Conservation (phyloP, 2,888 invertebrate species). For the Osmoderma eremita region DNA sequence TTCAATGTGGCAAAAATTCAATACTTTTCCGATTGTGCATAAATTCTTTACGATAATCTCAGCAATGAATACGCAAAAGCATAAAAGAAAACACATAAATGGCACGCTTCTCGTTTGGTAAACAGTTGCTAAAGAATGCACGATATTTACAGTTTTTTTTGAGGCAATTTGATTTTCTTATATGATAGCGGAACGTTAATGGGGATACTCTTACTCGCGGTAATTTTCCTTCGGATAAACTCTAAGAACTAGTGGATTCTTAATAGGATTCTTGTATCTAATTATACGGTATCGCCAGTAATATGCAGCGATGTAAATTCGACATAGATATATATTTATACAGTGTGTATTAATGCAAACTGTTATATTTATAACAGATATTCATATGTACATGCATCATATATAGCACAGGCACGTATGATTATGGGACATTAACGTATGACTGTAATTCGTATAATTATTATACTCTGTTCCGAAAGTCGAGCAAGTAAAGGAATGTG, state of each 20-base stretch:
- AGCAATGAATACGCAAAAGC: background rate
- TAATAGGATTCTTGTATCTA: constrained; percentile 25
- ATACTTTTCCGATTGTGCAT: no score
- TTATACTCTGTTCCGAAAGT: no score
- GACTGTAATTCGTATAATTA: no score
- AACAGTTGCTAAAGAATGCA: constrained; percentile 18
- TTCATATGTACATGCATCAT: no score
- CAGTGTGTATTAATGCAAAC: no score
- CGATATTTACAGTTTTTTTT: constrained; percentile 19
- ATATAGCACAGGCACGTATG: no score
- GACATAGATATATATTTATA: background rate
- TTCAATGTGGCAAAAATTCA: no score
- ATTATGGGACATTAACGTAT: no score
- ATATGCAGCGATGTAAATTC: constrained; percentile 11
- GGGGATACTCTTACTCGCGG: constrained; percentile 5
- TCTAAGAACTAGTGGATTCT: constrained; percentile 17
- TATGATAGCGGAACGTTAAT: constrained; percentile 20
- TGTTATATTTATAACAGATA: no score
- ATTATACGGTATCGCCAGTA: constrained; percentile 15
- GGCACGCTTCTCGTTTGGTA: constrained; percentile 13
- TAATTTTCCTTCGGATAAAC: constrained; percentile 15
- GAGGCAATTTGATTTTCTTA: constrained; percentile 8
- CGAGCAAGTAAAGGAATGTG: no score
- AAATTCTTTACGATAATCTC: background rate
- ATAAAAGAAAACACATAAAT: constrained; percentile 4